Evolutionary conservation across 2,888 invertebrate genomes (phyloP), one percentile per base, ranked within the genome.

Genomic region (Heteromyza rotundicornis): DNA sequence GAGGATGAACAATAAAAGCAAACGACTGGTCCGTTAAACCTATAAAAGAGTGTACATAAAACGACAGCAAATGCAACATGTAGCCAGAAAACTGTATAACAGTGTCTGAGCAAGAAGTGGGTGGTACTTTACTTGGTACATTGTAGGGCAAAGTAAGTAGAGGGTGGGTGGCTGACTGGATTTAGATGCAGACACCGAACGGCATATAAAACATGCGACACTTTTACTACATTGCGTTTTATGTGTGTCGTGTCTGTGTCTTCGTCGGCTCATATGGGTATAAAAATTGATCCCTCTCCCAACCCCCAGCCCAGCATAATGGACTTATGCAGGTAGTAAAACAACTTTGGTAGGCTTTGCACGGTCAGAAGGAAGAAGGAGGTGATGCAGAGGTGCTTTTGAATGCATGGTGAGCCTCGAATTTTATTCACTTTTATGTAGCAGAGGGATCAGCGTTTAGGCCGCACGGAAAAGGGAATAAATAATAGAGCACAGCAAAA

Each of bases 141-240:
- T n/a, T n/a, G n/a, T n/a, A n/a, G n/a, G 32, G 36, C 8, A 24
- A 12, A 17, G 56, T 17, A 8, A 12, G 32, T 32, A 12, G 32
- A 12, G 32, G 32, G 5, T 5, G 32, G 12, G 32, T 32, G 12
- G 32, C 56, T 14, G 24, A 56, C 35, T 40, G 40, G 14, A 49
- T 23, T 22, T 3, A 52, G 10, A 32, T n/a, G 16, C 52, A 52
- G 50, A 49, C 57, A 49, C 22, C n/a, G 20, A 51, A 50, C 53
- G n/a, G 58, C 62, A 59, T 52, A 59, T 52, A 59, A 59, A 56
- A 56, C 56, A 59, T 47, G 56, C 52, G 59, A 63, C 59, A 63
- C 52, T 63, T 63, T 63, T 56, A 63, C n/a, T n/a, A n/a, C 59
- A 59, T 56, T 51, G 19, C 24, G 24, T 55, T 51, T 56, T 44